phyloP scores from a whole-genome alignment of 2,797 vertebrate genomes.

The Centroberyx gerrardi region DNA sequence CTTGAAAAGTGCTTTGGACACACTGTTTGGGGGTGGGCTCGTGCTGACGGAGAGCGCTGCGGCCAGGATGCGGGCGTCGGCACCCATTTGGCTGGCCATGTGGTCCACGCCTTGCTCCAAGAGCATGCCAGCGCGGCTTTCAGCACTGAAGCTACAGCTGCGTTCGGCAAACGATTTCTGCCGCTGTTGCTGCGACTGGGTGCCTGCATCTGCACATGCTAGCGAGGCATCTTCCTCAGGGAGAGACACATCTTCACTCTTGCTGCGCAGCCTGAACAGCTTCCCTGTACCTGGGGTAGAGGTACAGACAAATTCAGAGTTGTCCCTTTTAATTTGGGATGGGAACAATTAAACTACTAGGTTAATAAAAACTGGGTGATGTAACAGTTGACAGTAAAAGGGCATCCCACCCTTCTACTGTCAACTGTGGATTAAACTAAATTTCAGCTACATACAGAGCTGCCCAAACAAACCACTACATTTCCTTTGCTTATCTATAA shows the following conservation, averaged over 20 bases:
- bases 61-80: slow-evolving; percentile 94
- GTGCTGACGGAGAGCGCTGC: slow-evolving; percentile 88
- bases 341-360: neutral
- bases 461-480: no score
- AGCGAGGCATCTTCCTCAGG: slow-evolving; percentile 68
- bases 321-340: neutral
- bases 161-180: slow-evolving; percentile 92
- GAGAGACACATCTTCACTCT: slow-evolving; percentile 83
- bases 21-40: slow-evolving; percentile 71
- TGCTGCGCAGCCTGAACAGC: slow-evolving; percentile 86
- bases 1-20: slow-evolving; percentile 80
- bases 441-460: no score
- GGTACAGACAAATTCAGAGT: neutral
- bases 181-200: slow-evolving; percentile 84
- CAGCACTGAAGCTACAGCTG: slow-evolving; percentile 96
- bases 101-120: slow-evolving; percentile 92
- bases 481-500: no score
- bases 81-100: slow-evolving; percentile 94
- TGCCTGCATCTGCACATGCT: neutral
- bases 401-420: neutral
- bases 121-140: slow-evolving; percentile 93
- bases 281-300: slow-evolving; percentile 72
- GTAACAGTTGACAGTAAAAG: neutral
- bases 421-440: no score
- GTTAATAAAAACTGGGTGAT: neutral